Evolutionary conservation across 2,888 invertebrate species (phyloP).

Genomic region (Orgyia antiqua): DNA sequence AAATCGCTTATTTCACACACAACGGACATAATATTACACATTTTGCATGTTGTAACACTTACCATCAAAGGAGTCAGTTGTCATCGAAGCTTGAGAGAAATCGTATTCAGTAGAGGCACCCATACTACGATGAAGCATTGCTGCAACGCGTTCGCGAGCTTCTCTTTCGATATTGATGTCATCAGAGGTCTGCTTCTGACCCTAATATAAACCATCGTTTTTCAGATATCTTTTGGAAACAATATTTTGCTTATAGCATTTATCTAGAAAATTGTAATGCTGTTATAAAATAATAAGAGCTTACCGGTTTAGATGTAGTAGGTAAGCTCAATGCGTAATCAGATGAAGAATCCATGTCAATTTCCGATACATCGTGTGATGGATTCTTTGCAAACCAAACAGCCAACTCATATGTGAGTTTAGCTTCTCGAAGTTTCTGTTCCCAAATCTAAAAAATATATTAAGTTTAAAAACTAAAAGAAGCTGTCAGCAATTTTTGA

Average conservation of each 20-base stretch:
- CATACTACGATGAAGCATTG: slow-evolving; percentile 48
- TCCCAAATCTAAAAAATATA: slow-evolving; percentile 79
- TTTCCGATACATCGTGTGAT: slow-evolving; percentile 37
- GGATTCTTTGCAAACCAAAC: slow-evolving; percentile 46
- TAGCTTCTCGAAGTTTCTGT: slow-evolving; percentile 85
- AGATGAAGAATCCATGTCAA: slow-evolving; percentile 42
- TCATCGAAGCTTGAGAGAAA: slow-evolving; percentile 35
- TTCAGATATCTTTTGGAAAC: no score
- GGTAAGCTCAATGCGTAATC: slow-evolving; percentile 30
- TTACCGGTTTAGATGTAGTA: slow-evolving; percentile 16
- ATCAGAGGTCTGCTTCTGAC: slow-evolving; percentile 32
- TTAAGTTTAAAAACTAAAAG: no score
- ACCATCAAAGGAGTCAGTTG: slow-evolving; percentile 49
- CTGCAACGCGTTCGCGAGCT: slow-evolving; percentile 52
- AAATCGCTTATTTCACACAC: no score
- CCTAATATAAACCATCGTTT: slow-evolving; percentile 16
- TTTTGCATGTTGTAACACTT: no score
- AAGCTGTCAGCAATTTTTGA: no score
- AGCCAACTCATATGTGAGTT: slow-evolving; percentile 76
- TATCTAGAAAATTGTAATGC: no score
- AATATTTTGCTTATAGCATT: no score
- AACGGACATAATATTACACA: no score
- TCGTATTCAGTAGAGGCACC: slow-evolving; percentile 41
- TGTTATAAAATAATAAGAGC: no score
- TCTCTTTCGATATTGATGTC: slow-evolving; percentile 45